phyloP scores from a whole-genome alignment of 2,797 vertebrate species.

The Microchirus variegatus region DNA sequence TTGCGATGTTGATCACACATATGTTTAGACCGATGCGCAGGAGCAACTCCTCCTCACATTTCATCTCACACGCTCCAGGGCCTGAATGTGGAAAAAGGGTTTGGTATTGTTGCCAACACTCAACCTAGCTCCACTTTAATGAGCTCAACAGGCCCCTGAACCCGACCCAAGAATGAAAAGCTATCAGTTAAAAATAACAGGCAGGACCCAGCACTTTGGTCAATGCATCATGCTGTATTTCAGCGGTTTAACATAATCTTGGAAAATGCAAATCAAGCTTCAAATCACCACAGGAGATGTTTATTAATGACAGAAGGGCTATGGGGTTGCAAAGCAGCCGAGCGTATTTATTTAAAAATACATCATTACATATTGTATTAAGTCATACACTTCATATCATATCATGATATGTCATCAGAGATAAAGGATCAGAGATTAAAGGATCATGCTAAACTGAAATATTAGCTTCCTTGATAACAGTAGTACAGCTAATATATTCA shows the following conservation, averaged over 20 bases:
- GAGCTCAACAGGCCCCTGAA: slow-evolving; percentile 60
- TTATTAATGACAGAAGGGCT: slow-evolving; percentile 70
- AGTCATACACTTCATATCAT: too few relatives aligned
- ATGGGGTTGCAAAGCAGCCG: slow-evolving; percentile 36
- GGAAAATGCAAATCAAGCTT: slow-evolving; percentile 49
- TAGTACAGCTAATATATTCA: too few relatives aligned
- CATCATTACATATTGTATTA: too few relatives aligned
- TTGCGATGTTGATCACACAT: slow-evolving; percentile 38
- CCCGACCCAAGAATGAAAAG: slow-evolving; percentile 46
- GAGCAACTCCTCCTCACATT: slow-evolving; percentile 59
- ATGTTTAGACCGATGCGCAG: slow-evolving; percentile 33
- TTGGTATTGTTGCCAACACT: slow-evolving; percentile 65
- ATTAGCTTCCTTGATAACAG: too few relatives aligned
- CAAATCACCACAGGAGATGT: slow-evolving; percentile 56
- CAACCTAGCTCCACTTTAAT: slow-evolving; percentile 59
- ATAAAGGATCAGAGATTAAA: too few relatives aligned
- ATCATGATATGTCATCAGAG: too few relatives aligned
- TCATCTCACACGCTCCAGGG: slow-evolving; percentile 57
- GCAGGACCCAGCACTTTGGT: slow-evolving; percentile 15
- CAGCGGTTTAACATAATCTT: slow-evolving; percentile 43
- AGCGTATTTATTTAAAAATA: slow-evolving; percentile 41
- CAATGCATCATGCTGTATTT: slow-evolving; percentile 32
- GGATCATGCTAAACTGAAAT: too few relatives aligned
- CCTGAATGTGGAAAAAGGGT: slow-evolving; percentile 49
- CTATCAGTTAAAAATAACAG: slow-evolving; percentile 66